A percentile compares a stretch with the other conserved stretches of the same genome.
Evolutionary conservation across 2,797 vertebrate genomes (phyloP).

Genomic region (Acrossocheilus fasciatus): DNA sequence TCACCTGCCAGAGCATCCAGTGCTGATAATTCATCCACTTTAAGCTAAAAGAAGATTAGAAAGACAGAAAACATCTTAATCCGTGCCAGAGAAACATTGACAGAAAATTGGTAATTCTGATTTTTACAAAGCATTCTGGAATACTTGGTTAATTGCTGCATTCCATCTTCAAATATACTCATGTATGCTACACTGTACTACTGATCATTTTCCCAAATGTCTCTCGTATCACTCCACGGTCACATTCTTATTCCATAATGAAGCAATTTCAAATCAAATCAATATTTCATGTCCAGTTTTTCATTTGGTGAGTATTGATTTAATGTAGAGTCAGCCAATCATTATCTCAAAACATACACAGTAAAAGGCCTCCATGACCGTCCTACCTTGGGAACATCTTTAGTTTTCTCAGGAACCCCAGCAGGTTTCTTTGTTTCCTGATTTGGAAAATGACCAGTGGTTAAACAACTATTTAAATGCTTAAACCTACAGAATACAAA

Average conservation of each 20-base stretch:
- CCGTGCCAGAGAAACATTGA: not conserved
- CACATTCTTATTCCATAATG: not conserved
- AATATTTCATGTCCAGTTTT: not conserved
- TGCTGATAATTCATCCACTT: constrained; percentile 55
- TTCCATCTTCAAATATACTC: not conserved
- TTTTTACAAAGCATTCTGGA: not conserved
- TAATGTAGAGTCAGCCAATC: not conserved
- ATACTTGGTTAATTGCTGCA: not conserved
- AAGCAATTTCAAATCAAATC: not conserved
- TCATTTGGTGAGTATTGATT: not conserved
- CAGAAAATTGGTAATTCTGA: not conserved
- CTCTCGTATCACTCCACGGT: not conserved
- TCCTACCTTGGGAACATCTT: constrained; percentile 48
- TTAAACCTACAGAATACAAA: not conserved
- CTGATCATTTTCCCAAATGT: not conserved
- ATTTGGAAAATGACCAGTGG: not conserved
- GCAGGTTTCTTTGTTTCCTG: constrained; percentile 52
- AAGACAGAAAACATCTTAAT: not conserved
- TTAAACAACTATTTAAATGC: not conserved
- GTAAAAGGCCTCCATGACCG: not conserved
- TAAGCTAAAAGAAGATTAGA: constrained; percentile 22
- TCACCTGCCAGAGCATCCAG: constrained; percentile 55
- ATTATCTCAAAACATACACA: not conserved
- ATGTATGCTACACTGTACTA: not conserved
- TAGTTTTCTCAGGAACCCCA: constrained; percentile 45